These are phyloP conservation scores for Nibea coibor DNA, from an alignment of 2,113 vertebrate species.

Conservation along the genomic window DNA sequence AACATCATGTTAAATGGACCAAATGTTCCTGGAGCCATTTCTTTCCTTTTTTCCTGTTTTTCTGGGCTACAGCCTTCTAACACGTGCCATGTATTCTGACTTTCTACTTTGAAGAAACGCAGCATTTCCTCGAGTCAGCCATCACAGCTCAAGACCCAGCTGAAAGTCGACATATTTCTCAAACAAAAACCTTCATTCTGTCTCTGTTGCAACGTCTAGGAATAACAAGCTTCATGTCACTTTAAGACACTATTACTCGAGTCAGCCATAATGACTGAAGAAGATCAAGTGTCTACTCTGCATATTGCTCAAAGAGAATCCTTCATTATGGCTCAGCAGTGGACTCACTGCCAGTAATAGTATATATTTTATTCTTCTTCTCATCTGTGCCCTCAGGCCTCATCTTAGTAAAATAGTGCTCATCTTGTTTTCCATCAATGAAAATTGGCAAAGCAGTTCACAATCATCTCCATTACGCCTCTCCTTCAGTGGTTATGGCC, in stretches of 20 bases:
- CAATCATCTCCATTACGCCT: background rate
- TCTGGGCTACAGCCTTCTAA: background rate
- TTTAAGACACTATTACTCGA: slow-evolving; percentile 37
- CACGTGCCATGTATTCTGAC: background rate
- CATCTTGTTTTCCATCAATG: slow-evolving; percentile 47
- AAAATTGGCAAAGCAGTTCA: slow-evolving; percentile 30
- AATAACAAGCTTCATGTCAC: slow-evolving; percentile 31
- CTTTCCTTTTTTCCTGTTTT: background rate
- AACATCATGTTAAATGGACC: background rate
- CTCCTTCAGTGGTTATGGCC: slow-evolving; percentile 12
- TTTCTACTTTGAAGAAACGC: background rate
- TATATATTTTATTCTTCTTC: slow-evolving; percentile 1
- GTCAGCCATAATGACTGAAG: slow-evolving; percentile 26
- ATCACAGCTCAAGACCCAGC: background rate
- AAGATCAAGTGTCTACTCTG: slow-evolving; percentile 21
- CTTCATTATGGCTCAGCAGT: slow-evolving; percentile 41
- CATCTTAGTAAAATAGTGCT: slow-evolving; percentile 33
- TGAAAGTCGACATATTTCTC: background rate
- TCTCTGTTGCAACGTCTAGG: background rate
- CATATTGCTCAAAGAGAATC: slow-evolving; percentile 51
- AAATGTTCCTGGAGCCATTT: slow-evolving; percentile 6
- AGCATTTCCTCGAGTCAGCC: background rate
- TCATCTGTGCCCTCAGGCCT: slow-evolving; percentile 39
- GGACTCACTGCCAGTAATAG: slow-evolving; percentile 23
- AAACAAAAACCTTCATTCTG: background rate